Conservation (phyloP, 1,140 invertebrate genomes). For the Xylocopa sonorina region DNA sequence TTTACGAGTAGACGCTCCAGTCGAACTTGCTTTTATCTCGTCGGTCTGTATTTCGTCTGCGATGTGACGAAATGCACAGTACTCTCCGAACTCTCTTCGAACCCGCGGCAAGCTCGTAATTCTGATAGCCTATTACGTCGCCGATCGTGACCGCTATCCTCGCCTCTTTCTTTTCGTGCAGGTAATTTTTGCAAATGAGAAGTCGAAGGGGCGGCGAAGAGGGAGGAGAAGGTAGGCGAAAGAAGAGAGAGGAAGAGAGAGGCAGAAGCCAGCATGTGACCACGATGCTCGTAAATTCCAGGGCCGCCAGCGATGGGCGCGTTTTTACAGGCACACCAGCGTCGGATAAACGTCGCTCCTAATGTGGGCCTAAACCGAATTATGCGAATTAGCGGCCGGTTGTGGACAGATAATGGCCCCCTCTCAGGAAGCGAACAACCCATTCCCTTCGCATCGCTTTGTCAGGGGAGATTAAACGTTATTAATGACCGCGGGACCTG, state of each 20-base stretch:
- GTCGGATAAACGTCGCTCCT: slow-evolving; percentile 56
- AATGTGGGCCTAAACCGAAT: slow-evolving; percentile 65
- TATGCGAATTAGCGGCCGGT: slow-evolving; percentile 59
- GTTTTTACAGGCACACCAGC: slow-evolving; percentile 59
- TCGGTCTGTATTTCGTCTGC: no score
- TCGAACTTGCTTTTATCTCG: no score
- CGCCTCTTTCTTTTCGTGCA: slow-evolving; percentile 3
- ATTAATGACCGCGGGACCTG: slow-evolving; percentile 53
- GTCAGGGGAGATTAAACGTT: slow-evolving; percentile 53
- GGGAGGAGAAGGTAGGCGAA: no score
- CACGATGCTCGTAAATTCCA: slow-evolving; percentile 60
- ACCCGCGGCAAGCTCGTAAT: slow-evolving; percentile 3
- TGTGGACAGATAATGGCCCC: slow-evolving; percentile 45
- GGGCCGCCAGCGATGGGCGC: slow-evolving; percentile 27
- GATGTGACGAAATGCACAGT: no score
- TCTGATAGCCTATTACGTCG: slow-evolving; percentile 31
- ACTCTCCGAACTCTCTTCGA: no score
- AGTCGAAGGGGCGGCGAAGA: neutral
- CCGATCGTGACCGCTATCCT: slow-evolving; percentile 4
- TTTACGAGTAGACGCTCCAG: no score
- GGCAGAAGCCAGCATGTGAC: slow-evolving; percentile 19
- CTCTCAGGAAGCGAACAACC: slow-evolving; percentile 34
- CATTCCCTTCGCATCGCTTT: slow-evolving; percentile 17
- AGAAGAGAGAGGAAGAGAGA: neutral
- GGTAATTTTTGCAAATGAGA: slow-evolving; percentile 56